Percentiles rank a stretch among this genome's conserved stretches.
Conservation (phyloP, 2,888 invertebrate species). For the Hydrotaea cyrtoneurina region DNA sequence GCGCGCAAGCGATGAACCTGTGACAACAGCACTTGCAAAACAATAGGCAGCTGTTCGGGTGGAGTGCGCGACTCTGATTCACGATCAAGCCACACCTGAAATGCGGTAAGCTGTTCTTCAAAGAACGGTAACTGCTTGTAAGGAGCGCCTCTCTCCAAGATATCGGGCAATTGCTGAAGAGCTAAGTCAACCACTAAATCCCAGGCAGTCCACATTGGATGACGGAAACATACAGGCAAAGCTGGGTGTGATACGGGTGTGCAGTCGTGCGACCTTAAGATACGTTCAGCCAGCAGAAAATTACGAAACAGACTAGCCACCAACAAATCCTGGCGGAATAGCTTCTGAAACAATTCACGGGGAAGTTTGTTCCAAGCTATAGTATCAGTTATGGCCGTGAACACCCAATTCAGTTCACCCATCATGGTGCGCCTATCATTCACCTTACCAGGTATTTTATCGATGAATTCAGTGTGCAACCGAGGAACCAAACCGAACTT, state of each 20-base stretch:
- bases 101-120: conserved; percentile 98
- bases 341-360: conserved; percentile 95
- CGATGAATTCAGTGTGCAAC: conserved; percentile 91
- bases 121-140: conserved; percentile 95
- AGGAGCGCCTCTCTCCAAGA: conserved; percentile 83
- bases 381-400: conserved; percentile 99
- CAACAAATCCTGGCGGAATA: conserved; percentile 97
- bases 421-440: conserved; percentile 97
- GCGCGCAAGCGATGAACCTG: conserved; percentile 94
- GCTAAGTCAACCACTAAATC: conserved; percentile 97
- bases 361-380: conserved; percentile 99
- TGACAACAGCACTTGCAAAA: conserved; percentile 91
- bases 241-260: conserved; percentile 96
- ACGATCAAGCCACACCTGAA: conserved; percentile 85
- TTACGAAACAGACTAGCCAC: conserved; percentile 99
- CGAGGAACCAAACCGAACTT: conserved; percentile 90
- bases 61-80: conserved; percentile 89
- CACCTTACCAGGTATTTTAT: conserved; percentile 98
- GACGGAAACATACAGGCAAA: conserved; percentile 93
- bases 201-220: conserved; percentile 98
- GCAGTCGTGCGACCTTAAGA: conserved; percentile 97
- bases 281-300: conserved; percentile 97
- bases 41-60: conserved; percentile 98
- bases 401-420: conserved; percentile 99
- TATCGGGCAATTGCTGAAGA: conserved; percentile 92